Percentiles rank a stretch among this genome's conserved stretches.
Evolutionary conservation across 2,888 invertebrate species (phyloP).

Genomic region (Mythimna lalbum): DNA sequence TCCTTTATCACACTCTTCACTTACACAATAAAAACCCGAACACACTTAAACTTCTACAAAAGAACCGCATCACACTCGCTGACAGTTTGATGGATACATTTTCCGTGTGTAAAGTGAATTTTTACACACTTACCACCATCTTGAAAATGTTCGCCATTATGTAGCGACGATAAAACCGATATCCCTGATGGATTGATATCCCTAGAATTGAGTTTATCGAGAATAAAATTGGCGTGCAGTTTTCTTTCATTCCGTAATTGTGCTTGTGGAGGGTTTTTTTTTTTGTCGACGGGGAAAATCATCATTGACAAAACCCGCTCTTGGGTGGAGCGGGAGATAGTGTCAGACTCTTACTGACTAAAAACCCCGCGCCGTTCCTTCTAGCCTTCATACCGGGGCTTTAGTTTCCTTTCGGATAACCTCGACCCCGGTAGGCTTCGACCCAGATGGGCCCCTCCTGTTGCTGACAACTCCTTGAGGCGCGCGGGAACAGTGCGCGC

Average conservation of each 20-base stretch:
- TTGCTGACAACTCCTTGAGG: too few species aligned
- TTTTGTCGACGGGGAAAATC: too few species aligned
- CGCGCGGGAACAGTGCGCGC: too few species aligned
- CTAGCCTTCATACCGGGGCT: too few species aligned
- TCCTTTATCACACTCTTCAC: conserved; percentile 7
- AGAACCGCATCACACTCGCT: conserved; percentile 37
- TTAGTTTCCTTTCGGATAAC: too few species aligned
- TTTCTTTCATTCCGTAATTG: conserved; percentile 29
- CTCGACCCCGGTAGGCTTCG: too few species aligned
- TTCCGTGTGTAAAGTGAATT: conserved; percentile 59
- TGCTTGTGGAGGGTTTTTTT: conserved; percentile 14
- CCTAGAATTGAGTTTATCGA: conserved; percentile 30
- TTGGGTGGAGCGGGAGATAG: too few species aligned
- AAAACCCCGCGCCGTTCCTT: too few species aligned
- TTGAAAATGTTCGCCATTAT: conserved; percentile 51
- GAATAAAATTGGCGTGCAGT: conserved; percentile 38
- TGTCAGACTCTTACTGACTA: too few species aligned
- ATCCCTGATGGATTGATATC: conserved; percentile 47
- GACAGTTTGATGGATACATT: conserved; percentile 61
- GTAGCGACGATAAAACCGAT: conserved; percentile 47
- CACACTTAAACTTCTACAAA: conserved; percentile 30
- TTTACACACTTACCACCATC: conserved; percentile 48
- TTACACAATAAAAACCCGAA: conserved; percentile 30
- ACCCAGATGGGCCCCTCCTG: too few species aligned
- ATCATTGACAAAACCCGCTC: too few species aligned